Percentiles rank a stretch among this genome's conserved stretches.
phyloP scores from a whole-genome alignment of 1,140 invertebrate species.

The Tetragonula clypearis region DNA sequence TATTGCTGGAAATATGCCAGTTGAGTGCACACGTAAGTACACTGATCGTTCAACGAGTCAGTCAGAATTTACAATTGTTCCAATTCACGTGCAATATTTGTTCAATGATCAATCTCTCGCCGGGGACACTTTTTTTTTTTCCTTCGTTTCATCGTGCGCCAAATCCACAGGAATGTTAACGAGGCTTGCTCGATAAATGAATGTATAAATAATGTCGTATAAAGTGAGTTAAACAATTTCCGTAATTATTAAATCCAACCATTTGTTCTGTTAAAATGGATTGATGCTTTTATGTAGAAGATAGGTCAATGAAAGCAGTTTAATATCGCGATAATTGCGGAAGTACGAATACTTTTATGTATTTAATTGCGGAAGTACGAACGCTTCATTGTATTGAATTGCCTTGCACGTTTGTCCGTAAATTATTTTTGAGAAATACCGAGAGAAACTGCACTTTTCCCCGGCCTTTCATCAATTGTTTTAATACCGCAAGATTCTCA shows the following conservation, averaged over 20 bases:
- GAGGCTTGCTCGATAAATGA: neutral
- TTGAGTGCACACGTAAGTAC: neutral
- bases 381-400: too few relatives aligned
- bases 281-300: too few relatives aligned
- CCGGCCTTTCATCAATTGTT: too few relatives aligned
- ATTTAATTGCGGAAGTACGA: too few relatives aligned
- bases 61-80: neutral
- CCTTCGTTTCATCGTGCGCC: neutral
- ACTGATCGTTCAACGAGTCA: neutral
- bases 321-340: too few relatives aligned
- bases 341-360: too few relatives aligned
- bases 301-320: too few relatives aligned
- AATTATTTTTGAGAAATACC: neutral
- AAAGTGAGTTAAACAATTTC: neutral
- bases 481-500: too few relatives aligned
- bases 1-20: neutral
- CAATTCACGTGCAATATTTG: neutral
- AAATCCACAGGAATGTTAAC: neutral
- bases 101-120: neutral
- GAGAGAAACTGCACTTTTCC: neutral
- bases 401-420: too few relatives aligned
- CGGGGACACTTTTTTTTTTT: neutral
- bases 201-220: neutral
- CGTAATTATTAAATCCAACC: too few relatives aligned
- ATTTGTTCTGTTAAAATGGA: too few relatives aligned